Evolutionary conservation across 2,113 vertebrate species (phyloP), one percentile per base, ranked within the genome.

Genomic region (Ia io): DNA sequence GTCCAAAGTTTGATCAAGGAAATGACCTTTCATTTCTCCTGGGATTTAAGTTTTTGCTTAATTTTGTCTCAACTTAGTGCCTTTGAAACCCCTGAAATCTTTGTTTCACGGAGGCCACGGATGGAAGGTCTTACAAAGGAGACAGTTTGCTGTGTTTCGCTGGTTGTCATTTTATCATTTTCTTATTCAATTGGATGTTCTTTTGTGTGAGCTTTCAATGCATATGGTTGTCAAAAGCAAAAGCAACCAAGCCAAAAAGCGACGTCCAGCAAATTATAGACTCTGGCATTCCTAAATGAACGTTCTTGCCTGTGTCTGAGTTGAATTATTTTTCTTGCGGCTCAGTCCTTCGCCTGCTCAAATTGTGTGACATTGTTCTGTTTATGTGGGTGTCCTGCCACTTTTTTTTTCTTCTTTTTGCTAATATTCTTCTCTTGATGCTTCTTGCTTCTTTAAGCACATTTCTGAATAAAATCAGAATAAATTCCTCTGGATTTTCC

Each of bases 171-270:
- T 79, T 51, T 88, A 59, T 61, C 28, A 6, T 56, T 74, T 49
- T 5, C 30, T 74, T 47, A 13, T 89, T 87, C 70, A 12, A 4
- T 74, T 88, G 49, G 37, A 87, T 84, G 63, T 86, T 49, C 37
- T 84, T 90, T 85, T 40, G 37, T 44, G 93, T 94, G 65, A 67
- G 51, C 44, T 80, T 87, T 73, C 89, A 91, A 65, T n/a, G 65
- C 2, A 56, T 5, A 30, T 76, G 11, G 22, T 82, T 51, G 32
- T 91, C 69, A 84, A 76, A 90, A 77, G 53, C 44, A 89, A 61
- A 93, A 71, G 22, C 67, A 79, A 8, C 49, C 28, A 35, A 56
- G 28, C 53, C 37, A 47, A 40, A 76, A 59, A 53, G 35, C 35
- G 28, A 3, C 22, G 51, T 17, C 44, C 37, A 70, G 22, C 22